phyloP scores from a whole-genome alignment of 2,888 invertebrate species.

The Catocala nupta region DNA sequence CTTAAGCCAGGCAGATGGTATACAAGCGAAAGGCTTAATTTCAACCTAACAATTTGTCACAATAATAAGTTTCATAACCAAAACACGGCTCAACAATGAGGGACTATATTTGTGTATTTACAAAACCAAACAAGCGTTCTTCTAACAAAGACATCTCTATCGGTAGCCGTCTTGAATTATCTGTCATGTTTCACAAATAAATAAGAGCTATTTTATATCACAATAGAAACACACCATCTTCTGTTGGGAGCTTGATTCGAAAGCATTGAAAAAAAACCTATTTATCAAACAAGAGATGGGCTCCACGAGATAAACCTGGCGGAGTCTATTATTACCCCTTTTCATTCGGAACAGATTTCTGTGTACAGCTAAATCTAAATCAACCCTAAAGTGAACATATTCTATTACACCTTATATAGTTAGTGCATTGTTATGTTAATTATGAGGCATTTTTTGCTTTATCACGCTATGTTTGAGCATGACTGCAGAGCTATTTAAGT shows the following conservation, averaged over 20 bases:
- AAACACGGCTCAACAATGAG: constrained; percentile 77
- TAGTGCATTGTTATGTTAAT: constrained; percentile 41
- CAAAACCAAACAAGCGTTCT: constrained; percentile 78
- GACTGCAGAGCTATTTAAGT: too few species aligned
- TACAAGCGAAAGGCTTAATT: constrained; percentile 77
- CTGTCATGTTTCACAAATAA: constrained; percentile 84
- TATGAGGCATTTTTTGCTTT: constrained; percentile 26
- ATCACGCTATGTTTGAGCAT: too few species aligned
- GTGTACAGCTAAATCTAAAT: constrained; percentile 50
- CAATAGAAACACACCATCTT: constrained; percentile 74
- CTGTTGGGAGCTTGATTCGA: constrained; percentile 70
- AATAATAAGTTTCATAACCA: constrained; percentile 83
- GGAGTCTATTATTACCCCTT: constrained; percentile 82
- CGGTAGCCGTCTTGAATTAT: constrained; percentile 82
- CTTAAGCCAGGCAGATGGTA: constrained; percentile 66
- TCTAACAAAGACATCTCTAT: constrained; percentile 81
- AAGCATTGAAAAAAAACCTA: constrained; percentile 77
- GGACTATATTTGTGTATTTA: constrained; percentile 70
- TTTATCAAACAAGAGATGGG: constrained; percentile 83
- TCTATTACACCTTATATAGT: constrained; percentile 42
- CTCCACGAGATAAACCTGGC: constrained; percentile 73
- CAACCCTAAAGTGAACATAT: constrained; percentile 49
- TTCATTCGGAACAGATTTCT: constrained; percentile 65
- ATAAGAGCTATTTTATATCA: constrained; percentile 81
- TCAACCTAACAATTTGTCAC: constrained; percentile 82